Conservation (phyloP, 1,140 invertebrate genomes). For the Pectinophora gossypiella region DNA sequence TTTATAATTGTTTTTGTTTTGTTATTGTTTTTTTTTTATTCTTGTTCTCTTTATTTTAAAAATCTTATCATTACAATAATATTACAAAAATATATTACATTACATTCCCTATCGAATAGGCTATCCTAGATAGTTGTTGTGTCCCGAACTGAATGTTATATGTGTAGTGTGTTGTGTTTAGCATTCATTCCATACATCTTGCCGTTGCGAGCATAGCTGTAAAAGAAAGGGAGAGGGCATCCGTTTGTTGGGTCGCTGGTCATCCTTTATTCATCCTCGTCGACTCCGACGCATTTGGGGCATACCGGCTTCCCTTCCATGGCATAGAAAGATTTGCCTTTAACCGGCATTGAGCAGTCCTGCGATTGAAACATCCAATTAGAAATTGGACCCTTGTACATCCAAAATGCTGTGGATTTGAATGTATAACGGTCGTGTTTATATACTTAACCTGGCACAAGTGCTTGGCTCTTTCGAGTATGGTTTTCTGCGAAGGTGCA, state of each 20-base stretch:
- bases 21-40: conserved; percentile 66
- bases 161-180: conserved; percentile 44
- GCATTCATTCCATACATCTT: conserved; percentile 29
- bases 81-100: conserved; percentile 74
- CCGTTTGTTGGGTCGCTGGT: conserved; percentile 28
- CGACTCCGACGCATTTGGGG: conserved; percentile 91
- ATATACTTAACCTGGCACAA: conserved; percentile 60
- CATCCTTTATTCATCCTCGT: conserved; percentile 86
- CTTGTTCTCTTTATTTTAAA: conserved; percentile 72
- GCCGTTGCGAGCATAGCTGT: conserved; percentile 61
- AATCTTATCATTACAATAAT: conserved; percentile 67
- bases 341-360: conserved; percentile 94
- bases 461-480: conserved; percentile 20
- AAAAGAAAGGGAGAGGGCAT: conserved; percentile 60
- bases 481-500: conserved; percentile 18
- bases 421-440: conserved; percentile 11
- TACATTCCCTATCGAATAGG: conserved; percentile 50
- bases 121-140: conserved; percentile 43
- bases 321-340: conserved; percentile 96
- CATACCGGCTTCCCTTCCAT: conserved; percentile 95
- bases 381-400: conserved; percentile 7
- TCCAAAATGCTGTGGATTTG: conserved; percentile 7
- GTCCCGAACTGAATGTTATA: conserved; percentile 24
- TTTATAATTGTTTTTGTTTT: conserved; percentile 49
- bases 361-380: conserved; percentile 65